These are phyloP conservation scores for Pogonomyrmex barbatus DNA, from an alignment of 1,140 invertebrate species.

Conservation along the genomic window DNA sequence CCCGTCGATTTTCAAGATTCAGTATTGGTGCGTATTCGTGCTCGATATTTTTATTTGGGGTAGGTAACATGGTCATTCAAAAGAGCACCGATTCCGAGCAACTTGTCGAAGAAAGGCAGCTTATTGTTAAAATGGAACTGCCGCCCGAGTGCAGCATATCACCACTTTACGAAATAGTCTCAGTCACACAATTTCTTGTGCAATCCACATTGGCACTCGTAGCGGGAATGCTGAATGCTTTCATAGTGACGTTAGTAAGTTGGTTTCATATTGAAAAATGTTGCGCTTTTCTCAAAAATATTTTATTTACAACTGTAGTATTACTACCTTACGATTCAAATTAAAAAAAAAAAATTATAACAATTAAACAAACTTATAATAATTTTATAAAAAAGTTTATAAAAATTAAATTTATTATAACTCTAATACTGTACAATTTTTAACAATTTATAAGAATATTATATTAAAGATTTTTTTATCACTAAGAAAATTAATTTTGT, in stretches of 20 bases:
- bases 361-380: too few relatives aligned
- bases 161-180: constrained; percentile 42
- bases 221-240: constrained; percentile 25
- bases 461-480: not conserved
- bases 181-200: constrained; percentile 33
- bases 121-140: constrained; percentile 50
- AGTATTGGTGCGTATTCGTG: constrained; percentile 13
- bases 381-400: too few relatives aligned
- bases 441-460: not conserved
- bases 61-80: not conserved
- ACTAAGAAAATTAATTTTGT: constrained; percentile 11
- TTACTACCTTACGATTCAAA: too few relatives aligned
- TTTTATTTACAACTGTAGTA: too few relatives aligned
- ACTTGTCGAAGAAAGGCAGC: not conserved
- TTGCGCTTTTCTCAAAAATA: not conserved
- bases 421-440: not conserved
- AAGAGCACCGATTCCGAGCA: not conserved
- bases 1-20: constrained; percentile 35
- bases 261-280: not conserved
- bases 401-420: too few relatives aligned
- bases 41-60: not conserved
- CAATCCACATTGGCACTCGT: not conserved
- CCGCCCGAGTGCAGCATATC: not conserved
- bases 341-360: too few relatives aligned
- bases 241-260: constrained; percentile 48